These are phyloP conservation scores for Ianthella basta DNA, from an alignment of 37 sponge, comb jelly and placozoan genomes.

Conservation along the genomic window DNA sequence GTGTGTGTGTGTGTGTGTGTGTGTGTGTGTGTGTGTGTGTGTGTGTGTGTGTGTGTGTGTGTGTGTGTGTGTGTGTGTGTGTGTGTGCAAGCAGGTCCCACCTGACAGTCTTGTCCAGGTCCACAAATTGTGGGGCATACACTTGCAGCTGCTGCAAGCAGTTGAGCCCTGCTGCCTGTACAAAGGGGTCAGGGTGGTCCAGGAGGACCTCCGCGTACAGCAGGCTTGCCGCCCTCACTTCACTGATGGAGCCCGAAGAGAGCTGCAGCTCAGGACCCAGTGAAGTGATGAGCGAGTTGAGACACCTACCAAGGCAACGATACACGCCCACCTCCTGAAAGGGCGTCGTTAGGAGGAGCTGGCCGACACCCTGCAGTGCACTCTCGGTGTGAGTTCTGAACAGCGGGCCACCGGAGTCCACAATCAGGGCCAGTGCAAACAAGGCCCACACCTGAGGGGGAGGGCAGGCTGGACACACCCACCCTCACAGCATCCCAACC, in stretches of 20 bases:
- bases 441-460: conserved; percentile 91
- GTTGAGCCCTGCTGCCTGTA: conserved; percentile 81
- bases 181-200: conserved; percentile 88
- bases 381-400: conserved; percentile 88
- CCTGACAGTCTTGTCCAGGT: conserved; percentile 40
- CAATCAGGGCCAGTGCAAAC: conserved; percentile 89
- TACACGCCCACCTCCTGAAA: conserved; percentile 67
- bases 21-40: no score
- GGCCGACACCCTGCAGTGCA: conserved; percentile 78
- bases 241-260: conserved; percentile 47
- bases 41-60: background rate
- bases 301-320: conserved; percentile 91
- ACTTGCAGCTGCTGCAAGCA: conserved; percentile 95
- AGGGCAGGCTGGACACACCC: background rate
- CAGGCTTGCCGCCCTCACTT: conserved; percentile 56
- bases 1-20: no score
- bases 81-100: background rate
- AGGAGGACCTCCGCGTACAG: conserved; percentile 65
- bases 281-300: conserved; percentile 91
- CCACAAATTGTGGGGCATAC: conserved; percentile 88
- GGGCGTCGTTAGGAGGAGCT: conserved; percentile 76
- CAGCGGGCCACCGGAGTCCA: conserved; percentile 96
- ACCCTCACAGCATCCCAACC: background rate
- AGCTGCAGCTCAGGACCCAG: conserved; percentile 97
- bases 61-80: background rate